Conservation (phyloP, 2,888 invertebrate species). For the Stomorhina lunata region DNA sequence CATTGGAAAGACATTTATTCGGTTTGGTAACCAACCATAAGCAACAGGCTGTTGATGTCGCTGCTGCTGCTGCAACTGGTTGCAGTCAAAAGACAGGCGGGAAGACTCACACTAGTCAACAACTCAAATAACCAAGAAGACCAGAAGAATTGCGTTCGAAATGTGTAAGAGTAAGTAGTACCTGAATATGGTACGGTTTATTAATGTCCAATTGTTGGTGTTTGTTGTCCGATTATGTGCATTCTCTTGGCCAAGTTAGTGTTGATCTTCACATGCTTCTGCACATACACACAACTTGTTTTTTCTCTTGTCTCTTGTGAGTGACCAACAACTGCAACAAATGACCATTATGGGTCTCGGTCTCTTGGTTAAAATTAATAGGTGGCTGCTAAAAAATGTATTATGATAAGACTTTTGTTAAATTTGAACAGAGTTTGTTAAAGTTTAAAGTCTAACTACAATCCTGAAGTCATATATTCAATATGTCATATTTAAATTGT, state of each 20-base stretch:
- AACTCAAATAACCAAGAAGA: constrained; percentile 27
- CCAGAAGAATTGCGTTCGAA: constrained; percentile 22
- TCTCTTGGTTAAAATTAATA: too few species aligned
- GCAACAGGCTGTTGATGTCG: too few species aligned
- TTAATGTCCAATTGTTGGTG: background rate
- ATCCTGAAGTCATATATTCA: too few species aligned
- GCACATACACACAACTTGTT: constrained; percentile 66
- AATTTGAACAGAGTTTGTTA: too few species aligned
- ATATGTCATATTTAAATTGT: too few species aligned
- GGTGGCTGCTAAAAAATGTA: too few species aligned
- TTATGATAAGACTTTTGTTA: too few species aligned
- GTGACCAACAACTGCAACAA: constrained; percentile 57
- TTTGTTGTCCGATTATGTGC: background rate
- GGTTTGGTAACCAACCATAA: constrained; percentile 35
- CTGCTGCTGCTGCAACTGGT: background rate
- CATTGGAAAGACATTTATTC: constrained; percentile 41
- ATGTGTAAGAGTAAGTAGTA: background rate
- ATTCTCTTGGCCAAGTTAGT: constrained; percentile 60
- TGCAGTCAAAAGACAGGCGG: constrained; percentile 35
- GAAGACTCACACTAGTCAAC: constrained; percentile 35
- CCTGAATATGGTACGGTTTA: background rate
- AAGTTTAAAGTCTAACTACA: too few species aligned
- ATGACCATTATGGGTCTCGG: constrained; percentile 44
- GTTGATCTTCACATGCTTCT: constrained; percentile 74
- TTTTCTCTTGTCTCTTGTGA: too few species aligned